Evolutionary conservation across 2,888 invertebrate species (phyloP).

Genomic region (Megastigmus dorsalis): DNA sequence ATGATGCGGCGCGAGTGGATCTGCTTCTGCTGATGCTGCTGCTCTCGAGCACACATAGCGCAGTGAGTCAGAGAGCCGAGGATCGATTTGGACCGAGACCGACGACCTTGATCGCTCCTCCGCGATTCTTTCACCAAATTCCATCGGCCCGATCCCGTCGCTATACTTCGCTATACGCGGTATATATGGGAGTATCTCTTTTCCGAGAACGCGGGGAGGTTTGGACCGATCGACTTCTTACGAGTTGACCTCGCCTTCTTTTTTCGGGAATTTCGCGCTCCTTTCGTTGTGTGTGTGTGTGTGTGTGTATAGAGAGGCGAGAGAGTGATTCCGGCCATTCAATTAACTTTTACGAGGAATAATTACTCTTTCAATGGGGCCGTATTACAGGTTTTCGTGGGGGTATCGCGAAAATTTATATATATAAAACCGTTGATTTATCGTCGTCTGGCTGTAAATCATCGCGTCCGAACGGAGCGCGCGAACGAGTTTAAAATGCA

Average conservation of each 20-base stretch:
- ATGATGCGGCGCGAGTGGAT: too few species aligned
- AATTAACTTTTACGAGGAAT: slow-evolving; percentile 34
- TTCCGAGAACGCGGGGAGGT: slow-evolving; percentile 5
- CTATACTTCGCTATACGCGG: neutral
- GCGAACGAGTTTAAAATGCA: slow-evolving; percentile 29
- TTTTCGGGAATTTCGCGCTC: neutral
- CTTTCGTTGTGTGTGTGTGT: too few species aligned
- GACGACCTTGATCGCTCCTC: slow-evolving; percentile 32
- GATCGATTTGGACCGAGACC: neutral
- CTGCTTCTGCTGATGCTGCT: too few species aligned
- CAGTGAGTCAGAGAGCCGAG: too few species aligned
- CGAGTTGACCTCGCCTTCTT: neutral
- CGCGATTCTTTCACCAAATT: slow-evolving; percentile 29
- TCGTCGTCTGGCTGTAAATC: slow-evolving; percentile 15
- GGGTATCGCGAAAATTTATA: slow-evolving; percentile 12
- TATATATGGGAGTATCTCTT: slow-evolving; percentile 7
- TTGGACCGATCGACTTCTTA: neutral
- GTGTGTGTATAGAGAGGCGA: too few species aligned
- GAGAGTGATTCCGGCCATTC: slow-evolving; percentile 13
- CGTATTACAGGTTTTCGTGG: slow-evolving; percentile 5
- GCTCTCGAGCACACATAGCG: too few species aligned
- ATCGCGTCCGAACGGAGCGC: slow-evolving; percentile 11
- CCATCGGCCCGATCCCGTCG: too few species aligned
- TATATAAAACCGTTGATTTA: slow-evolving; percentile 29
- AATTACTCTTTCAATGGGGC: neutral